Percentiles rank a stretch among this genome's conserved stretches.
These are phyloP conservation scores for Rhinichthys klamathensis DNA, from an alignment of 2,113 vertebrate species.

Conservation along the genomic window DNA sequence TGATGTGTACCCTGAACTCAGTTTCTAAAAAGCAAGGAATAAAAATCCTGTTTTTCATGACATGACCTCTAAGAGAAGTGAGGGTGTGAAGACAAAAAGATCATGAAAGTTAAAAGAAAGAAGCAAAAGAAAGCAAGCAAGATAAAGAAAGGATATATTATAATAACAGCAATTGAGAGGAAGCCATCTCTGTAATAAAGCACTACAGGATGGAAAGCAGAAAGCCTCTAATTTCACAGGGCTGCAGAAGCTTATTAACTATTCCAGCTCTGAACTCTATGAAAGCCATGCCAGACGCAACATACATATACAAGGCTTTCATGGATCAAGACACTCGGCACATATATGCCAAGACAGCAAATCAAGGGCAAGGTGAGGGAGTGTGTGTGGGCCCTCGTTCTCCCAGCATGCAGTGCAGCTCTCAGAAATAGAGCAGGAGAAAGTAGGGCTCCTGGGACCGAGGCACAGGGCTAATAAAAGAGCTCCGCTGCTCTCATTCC, in stretches of 20 bases:
- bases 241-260: constrained; percentile 7
- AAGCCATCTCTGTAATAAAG: constrained; percentile 54
- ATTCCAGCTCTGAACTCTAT: constrained; percentile 13
- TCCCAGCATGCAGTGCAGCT: constrained; percentile 72
- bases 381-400: constrained; percentile 59
- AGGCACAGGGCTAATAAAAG: constrained; percentile 78
- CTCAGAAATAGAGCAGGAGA: constrained; percentile 76
- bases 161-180: constrained; percentile 53
- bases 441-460: constrained; percentile 74
- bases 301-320: constrained; percentile 9
- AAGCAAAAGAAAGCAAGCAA: background rate
- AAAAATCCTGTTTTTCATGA: background rate
- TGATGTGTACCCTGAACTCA: background rate
- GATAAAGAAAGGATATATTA: constrained; percentile 21
- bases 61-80: constrained; percentile 57
- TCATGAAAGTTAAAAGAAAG: background rate
- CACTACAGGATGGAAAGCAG: constrained; percentile 42
- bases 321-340: constrained; percentile 14
- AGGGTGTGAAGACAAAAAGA: constrained; percentile 47
- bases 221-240: constrained; percentile 48
- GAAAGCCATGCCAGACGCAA: background rate
- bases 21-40: background rate
- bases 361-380: constrained; percentile 49
- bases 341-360: constrained; percentile 25
- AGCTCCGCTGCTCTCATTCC: constrained; percentile 78